A percentile compares a stretch with the other conserved stretches of the same genome.
Evolutionary conservation across 1,140 invertebrate species (phyloP).

Genomic region (Heliconius hewitsoni): DNA sequence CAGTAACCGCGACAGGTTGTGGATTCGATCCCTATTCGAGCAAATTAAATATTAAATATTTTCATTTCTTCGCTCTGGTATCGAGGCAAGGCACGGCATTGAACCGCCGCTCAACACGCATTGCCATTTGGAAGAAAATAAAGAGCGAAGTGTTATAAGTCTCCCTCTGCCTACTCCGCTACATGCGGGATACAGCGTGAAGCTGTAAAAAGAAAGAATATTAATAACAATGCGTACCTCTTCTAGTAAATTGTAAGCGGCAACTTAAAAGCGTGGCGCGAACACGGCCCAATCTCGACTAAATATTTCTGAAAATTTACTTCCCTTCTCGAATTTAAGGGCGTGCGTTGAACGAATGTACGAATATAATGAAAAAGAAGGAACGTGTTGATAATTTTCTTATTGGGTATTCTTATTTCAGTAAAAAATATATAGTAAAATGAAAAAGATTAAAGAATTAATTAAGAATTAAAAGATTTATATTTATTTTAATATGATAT

Average conservation of each 20-base stretch:
- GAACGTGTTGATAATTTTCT: neutral
- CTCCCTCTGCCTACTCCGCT: neutral
- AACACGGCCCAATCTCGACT: neutral
- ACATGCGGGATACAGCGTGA: neutral
- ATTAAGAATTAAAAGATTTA: too few relatives aligned
- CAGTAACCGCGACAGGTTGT: too few relatives aligned
- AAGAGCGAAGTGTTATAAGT: neutral
- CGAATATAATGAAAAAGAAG: neutral
- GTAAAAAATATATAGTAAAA: too few relatives aligned
- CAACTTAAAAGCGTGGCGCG: neutral
- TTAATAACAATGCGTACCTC: neutral
- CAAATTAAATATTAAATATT: too few relatives aligned
- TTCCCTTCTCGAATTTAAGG: neutral
- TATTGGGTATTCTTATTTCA: neutral
- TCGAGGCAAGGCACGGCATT: too few relatives aligned
- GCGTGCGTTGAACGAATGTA: neutral
- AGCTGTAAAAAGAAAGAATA: neutral
- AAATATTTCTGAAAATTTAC: slow-evolving; percentile 3
- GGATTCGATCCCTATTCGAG: too few relatives aligned
- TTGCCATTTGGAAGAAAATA: too few relatives aligned
- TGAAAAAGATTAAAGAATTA: too few relatives aligned
- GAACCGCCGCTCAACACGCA: too few relatives aligned
- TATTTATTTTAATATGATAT: too few relatives aligned
- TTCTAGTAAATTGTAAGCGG: neutral
- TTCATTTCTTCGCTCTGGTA: too few relatives aligned